Evolutionary conservation across 2,113 vertebrate genomes (phyloP).

Genomic region (Sigmodon hispidus): DNA sequence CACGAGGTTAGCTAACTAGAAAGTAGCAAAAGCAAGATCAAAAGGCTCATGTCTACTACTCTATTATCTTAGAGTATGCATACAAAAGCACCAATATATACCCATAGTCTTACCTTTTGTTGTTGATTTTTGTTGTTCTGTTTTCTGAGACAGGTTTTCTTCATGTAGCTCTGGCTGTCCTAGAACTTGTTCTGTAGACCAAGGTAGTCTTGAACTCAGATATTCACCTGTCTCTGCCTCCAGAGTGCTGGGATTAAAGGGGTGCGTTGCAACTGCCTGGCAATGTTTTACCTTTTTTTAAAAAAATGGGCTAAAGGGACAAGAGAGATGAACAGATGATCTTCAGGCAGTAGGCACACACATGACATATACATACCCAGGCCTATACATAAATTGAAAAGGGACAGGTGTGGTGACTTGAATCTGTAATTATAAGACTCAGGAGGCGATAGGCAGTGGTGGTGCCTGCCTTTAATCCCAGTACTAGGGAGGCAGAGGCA

Average conservation of each 20-base stretch:
- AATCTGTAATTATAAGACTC: background rate
- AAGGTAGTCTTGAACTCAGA: background rate
- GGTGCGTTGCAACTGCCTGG: fast-evolving
- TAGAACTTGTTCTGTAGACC: background rate
- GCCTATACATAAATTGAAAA: background rate
- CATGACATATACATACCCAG: background rate
- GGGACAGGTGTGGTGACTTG: no score
- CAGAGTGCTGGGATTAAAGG: background rate
- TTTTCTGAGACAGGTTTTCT: background rate
- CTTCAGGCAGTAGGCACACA: background rate
- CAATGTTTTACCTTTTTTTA: constrained; percentile 30
- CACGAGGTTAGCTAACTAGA: constrained; percentile 16
- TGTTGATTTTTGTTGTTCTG: background rate
- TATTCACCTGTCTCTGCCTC: background rate
- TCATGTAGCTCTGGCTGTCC: background rate
- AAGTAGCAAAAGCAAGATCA: constrained; percentile 22
- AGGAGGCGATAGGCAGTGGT: no score
- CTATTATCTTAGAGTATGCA: constrained; percentile 20
- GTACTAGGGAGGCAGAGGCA: no score
- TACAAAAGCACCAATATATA: constrained; percentile 19
- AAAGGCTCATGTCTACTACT: constrained; percentile 18
- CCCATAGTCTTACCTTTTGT: constrained; percentile 4
- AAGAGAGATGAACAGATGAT: background rate
- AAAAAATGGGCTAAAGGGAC: background rate
- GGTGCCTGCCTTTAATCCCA: no score